A percentile compares a stretch with the other conserved stretches of the same genome.
Conservation (phyloP, 2,113 vertebrate species). For the Mystacornis crossleyi region DNA sequence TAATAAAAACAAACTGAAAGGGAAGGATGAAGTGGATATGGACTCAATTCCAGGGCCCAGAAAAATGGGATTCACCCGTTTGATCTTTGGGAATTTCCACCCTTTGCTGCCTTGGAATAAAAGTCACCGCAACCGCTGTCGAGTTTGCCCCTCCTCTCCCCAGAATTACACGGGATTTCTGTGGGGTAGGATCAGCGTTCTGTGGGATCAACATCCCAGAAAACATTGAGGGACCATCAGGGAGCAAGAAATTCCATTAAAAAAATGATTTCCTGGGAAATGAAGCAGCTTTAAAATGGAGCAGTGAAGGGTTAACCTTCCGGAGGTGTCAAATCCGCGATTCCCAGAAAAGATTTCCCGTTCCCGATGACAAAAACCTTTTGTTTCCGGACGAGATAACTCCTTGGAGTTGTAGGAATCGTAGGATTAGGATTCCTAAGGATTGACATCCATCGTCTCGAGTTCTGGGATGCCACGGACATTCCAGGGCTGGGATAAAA, state of each 20-base stretch:
- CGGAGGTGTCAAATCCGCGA: accelerated
- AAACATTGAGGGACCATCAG: neutral
- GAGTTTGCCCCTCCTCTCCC: neutral
- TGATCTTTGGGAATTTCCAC: neutral
- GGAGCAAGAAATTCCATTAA: neutral
- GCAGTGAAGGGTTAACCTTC: neutral
- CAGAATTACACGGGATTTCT: neutral
- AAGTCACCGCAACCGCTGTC: neutral
- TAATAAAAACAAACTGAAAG: neutral
- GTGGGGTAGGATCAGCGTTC: too few relatives aligned
- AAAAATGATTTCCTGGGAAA: accelerated
- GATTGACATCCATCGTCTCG: neutral
- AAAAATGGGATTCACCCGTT: neutral
- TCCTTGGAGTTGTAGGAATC: neutral
- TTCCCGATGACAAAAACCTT: neutral
- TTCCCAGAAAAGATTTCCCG: neutral
- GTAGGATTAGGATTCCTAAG: neutral
- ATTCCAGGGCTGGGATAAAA: neutral
- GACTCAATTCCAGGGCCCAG: neutral
- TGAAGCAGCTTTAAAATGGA: neutral
- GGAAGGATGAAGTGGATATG: neutral
- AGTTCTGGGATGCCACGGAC: accelerated
- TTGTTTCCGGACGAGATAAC: neutral
- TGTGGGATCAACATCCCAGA: neutral
- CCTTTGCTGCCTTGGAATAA: neutral